Conservation (phyloP, 2,113 vertebrate genomes). For the Lepisosteus oculatus region DNA sequence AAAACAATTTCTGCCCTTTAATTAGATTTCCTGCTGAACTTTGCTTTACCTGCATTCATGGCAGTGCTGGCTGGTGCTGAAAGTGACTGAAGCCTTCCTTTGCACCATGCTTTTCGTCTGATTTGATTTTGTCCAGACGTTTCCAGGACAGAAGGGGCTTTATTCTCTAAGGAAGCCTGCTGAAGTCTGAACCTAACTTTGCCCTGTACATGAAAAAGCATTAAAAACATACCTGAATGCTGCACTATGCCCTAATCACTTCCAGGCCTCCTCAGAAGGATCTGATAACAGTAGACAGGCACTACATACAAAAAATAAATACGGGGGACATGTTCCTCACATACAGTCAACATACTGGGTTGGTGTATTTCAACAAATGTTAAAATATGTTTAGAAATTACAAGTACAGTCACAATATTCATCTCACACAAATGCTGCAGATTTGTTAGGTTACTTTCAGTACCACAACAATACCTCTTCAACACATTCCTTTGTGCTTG, state of each 20-base stretch:
- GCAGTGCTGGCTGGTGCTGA: conserved; percentile 1
- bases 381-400: too few species aligned
- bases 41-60: conserved; percentile 40
- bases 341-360: too few species aligned
- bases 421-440: too few species aligned
- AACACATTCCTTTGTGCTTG: too few species aligned
- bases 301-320: too few species aligned
- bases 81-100: background rate
- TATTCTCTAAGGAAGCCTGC: conserved; percentile 36
- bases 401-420: too few species aligned
- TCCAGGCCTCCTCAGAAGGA: conserved; percentile 21
- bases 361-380: too few species aligned
- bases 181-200: conserved; percentile 11
- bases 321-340: too few species aligned
- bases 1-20: conserved; percentile 36
- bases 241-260: conserved; percentile 25
- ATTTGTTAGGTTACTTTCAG: too few species aligned
- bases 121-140: conserved; percentile 46
- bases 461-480: too few species aligned
- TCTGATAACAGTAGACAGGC: conserved; percentile 1
- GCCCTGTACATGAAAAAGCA: conserved; percentile 13
- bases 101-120: conserved; percentile 8
- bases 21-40: conserved; percentile 59
- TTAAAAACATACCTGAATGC: conserved; percentile 39
- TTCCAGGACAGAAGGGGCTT: conserved; percentile 43